Conservation (phyloP, 2,113 vertebrate species). For the Semicossyphus pulcher region DNA sequence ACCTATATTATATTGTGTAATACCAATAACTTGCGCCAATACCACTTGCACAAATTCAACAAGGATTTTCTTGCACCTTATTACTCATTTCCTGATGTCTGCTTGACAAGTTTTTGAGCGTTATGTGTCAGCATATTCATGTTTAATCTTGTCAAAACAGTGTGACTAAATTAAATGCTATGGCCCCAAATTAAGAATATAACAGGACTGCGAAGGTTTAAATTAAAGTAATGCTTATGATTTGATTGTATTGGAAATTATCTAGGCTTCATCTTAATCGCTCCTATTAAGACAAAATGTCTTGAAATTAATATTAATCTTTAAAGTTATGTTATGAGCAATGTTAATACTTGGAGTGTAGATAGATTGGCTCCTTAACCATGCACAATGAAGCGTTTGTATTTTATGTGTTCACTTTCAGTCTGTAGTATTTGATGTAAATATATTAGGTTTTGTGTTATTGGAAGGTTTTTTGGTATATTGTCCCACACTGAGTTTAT, state of each 20-base stretch:
- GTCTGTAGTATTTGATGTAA: background rate
- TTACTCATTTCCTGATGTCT: constrained; percentile 50
- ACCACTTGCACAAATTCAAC: too few relatives aligned
- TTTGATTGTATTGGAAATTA: too few relatives aligned
- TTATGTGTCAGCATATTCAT: constrained; percentile 44
- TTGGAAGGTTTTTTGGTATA: too few relatives aligned
- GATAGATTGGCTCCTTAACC: background rate
- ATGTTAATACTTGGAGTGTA: background rate
- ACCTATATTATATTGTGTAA: background rate
- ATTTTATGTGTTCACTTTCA: background rate
- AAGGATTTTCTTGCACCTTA: background rate
- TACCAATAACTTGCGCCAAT: background rate
- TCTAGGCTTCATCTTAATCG: too few relatives aligned
- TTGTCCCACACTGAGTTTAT: background rate
- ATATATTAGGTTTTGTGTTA: background rate
- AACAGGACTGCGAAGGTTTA: too few relatives aligned
- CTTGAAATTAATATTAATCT: background rate
- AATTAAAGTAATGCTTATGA: too few relatives aligned
- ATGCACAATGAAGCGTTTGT: background rate
- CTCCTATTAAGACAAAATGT: background rate
- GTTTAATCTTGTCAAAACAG: constrained; percentile 12
- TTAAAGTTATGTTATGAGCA: background rate
- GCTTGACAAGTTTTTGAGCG: constrained; percentile 30
- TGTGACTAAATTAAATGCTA: background rate
- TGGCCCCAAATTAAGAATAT: background rate